Conservation (phyloP, 2,888 invertebrate species). For the Capitulum mitella region DNA sequence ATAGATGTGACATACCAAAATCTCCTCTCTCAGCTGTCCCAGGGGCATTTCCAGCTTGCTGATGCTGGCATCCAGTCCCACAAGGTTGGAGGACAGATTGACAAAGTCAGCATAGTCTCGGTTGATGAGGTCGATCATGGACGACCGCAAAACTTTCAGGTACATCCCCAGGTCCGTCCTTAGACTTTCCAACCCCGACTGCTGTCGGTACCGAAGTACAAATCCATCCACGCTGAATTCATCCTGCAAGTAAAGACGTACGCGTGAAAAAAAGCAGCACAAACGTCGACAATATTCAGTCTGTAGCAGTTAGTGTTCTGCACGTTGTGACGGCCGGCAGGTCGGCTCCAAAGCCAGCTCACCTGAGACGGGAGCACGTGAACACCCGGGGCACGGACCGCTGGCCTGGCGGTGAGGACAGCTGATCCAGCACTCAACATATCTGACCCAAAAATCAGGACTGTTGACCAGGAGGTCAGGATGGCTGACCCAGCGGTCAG, state of each 20-base stretch:
- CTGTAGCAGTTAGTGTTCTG: no score
- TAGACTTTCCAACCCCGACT: constrained; percentile 70
- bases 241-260: constrained; percentile 51
- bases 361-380: no score
- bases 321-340: no score
- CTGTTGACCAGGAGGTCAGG: no score
- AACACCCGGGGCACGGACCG: no score
- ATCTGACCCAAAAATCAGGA: no score
- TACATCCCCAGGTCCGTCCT: constrained; percentile 84
- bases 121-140: constrained; percentile 95
- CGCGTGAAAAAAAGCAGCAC: no score
- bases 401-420: no score
- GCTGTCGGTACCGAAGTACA: constrained; percentile 60
- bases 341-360: no score
- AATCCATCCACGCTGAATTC: constrained; percentile 91
- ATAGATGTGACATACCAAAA: constrained; percentile 56
- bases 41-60: constrained; percentile 70
- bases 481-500: no score
- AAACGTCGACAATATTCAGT: no score
- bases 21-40: constrained; percentile 72
- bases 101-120: constrained; percentile 98
- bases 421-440: no score
- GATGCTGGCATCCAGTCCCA: constrained; percentile 82
- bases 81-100: constrained; percentile 88
- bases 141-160: constrained; percentile 78